phyloP scores from a whole-genome alignment of 2,888 invertebrate species.

The Rhamphomyia laevipes region DNA sequence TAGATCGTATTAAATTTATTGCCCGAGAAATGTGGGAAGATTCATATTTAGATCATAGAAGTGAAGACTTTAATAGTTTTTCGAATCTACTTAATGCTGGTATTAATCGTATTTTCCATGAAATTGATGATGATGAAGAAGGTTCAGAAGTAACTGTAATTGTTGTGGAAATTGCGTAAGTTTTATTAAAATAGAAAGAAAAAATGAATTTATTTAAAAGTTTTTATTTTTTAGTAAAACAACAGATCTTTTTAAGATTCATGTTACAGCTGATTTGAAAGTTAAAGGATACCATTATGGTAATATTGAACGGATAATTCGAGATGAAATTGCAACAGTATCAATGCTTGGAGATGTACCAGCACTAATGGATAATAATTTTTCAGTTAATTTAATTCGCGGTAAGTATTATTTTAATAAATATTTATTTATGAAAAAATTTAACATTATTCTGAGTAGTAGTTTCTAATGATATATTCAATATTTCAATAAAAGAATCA shows the following conservation, averaged over 20 bases:
- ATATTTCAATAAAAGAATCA: no score
- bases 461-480: no score
- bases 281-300: constrained; percentile 22
- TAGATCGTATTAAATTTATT: constrained; percentile 27
- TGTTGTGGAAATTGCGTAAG: constrained; percentile 26
- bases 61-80: constrained; percentile 19
- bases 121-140: constrained; percentile 18
- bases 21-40: constrained; percentile 24
- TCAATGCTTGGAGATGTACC: constrained; percentile 21
- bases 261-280: constrained; percentile 24
- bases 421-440: no score
- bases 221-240: constrained; percentile 20
- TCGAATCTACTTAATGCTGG: constrained; percentile 18
- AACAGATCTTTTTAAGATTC: constrained; percentile 22
- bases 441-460: no score
- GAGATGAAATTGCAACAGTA: constrained; percentile 15
- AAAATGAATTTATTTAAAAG: not conserved
- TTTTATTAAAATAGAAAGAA: constrained; percentile 3
- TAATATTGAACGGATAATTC: constrained; percentile 6
- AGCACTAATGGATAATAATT: constrained; percentile 22
- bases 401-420: constrained; percentile 25
- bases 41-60: constrained; percentile 15
- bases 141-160: constrained; percentile 17
- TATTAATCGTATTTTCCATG: constrained; percentile 18
- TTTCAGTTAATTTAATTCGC: constrained; percentile 20